A percentile compares a stretch with the other conserved stretches of the same genome.
Evolutionary conservation across 2,797 vertebrate genomes (phyloP).

Genomic region (Bucorvus abyssinicus): DNA sequence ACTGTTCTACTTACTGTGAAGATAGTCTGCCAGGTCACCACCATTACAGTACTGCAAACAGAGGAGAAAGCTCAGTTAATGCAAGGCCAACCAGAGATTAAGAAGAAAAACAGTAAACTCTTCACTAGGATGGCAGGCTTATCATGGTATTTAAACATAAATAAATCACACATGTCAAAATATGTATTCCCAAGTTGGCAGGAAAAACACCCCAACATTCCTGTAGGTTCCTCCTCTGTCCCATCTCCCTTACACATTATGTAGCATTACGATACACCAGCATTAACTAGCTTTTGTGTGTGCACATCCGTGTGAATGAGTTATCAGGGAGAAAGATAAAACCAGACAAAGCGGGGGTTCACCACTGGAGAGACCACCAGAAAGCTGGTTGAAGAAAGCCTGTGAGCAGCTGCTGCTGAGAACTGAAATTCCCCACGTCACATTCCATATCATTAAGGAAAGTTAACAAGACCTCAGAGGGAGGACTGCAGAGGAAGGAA

Average conservation of each 20-base stretch:
- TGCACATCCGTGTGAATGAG: too few relatives aligned
- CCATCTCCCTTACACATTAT: background rate
- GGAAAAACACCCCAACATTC: background rate
- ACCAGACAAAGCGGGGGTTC: background rate
- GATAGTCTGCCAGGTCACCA: conserved; percentile 95
- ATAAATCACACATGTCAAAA: background rate
- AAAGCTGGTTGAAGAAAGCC: background rate
- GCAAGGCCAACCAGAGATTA: background rate
- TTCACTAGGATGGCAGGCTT: background rate
- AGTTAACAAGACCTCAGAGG: background rate
- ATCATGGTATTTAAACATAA: background rate
- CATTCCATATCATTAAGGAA: background rate
- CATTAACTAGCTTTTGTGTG: background rate
- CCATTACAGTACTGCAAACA: conserved; percentile 95
- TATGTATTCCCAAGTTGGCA: background rate
- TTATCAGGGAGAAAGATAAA: background rate
- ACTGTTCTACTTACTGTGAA: conserved; percentile 88
- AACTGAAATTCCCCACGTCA: background rate
- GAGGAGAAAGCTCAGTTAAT: background rate
- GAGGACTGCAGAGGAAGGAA: background rate
- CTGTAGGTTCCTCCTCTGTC: background rate
- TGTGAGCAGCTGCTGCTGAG: background rate
- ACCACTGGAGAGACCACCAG: background rate
- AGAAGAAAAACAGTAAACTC: background rate
- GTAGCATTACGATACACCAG: background rate